A percentile compares a stretch with the other conserved stretches of the same genome.
phyloP scores from a whole-genome alignment of 92 coral and sea anemone species.

The Zoanthus sociatus region DNA sequence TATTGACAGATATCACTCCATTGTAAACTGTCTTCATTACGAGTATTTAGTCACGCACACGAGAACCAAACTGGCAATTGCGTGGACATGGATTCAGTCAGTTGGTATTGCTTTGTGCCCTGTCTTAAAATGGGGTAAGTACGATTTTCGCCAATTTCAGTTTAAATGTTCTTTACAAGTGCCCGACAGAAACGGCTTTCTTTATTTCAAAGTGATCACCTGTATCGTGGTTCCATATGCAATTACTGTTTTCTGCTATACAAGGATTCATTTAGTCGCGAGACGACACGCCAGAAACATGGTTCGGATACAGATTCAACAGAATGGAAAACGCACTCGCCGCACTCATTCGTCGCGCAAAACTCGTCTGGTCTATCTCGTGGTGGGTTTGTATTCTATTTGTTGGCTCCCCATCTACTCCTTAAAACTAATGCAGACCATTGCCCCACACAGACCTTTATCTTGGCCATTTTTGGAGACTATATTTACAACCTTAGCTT shows the following conservation, averaged over 20 bases:
- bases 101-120: slow-evolving; percentile 77
- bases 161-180: slow-evolving; percentile 75
- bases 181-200: slow-evolving; percentile 74
- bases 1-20: slow-evolving; percentile 91
- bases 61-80: slow-evolving; percentile 75
- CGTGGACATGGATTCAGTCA: slow-evolving; percentile 86
- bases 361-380: slow-evolving; percentile 86
- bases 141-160: slow-evolving; percentile 67
- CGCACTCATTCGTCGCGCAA: slow-evolving; percentile 76
- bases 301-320: slow-evolving; percentile 90
- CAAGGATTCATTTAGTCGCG: slow-evolving; percentile 92
- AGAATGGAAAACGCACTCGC: slow-evolving; percentile 75
- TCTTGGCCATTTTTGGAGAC: slow-evolving; percentile 59
- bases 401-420: slow-evolving; percentile 95
- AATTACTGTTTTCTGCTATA: slow-evolving; percentile 86
- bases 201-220: slow-evolving; percentile 67
- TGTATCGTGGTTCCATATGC: slow-evolving; percentile 76
- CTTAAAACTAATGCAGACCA: slow-evolving; percentile 65
- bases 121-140: slow-evolving; percentile 84
- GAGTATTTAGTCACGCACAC: slow-evolving; percentile 87
- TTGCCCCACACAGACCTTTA: slow-evolving; percentile 57
- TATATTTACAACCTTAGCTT: slow-evolving; percentile 71
- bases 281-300: slow-evolving; percentile 93
- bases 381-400: slow-evolving; percentile 78
- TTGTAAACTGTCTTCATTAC: slow-evolving; percentile 92